phyloP scores from a whole-genome alignment of 2,113 vertebrate genomes.

The Diphyllodes magnificus region DNA sequence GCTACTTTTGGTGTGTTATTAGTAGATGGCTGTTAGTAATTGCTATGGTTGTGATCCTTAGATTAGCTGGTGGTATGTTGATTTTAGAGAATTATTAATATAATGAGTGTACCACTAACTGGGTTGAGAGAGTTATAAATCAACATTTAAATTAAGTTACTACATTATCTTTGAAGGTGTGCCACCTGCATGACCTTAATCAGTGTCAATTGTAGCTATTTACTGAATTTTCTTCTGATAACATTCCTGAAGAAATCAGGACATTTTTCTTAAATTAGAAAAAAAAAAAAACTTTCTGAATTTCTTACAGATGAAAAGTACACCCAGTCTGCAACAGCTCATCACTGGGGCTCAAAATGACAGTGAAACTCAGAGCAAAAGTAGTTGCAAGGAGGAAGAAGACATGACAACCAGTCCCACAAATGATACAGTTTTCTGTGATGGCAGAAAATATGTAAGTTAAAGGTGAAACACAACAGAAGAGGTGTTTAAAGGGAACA shows the following conservation, averaged over 20 bases:
- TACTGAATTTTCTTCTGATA: background rate
- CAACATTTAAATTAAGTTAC: background rate
- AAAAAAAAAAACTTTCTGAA: background rate
- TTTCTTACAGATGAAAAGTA: constrained; percentile 70
- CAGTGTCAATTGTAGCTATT: background rate
- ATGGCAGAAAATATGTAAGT: constrained; percentile 65
- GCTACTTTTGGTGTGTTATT: background rate
- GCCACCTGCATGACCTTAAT: background rate
- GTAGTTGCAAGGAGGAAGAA: constrained; percentile 13
- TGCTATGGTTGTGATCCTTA: background rate
- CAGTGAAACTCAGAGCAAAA: background rate
- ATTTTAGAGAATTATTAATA: background rate
- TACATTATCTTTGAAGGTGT: background rate
- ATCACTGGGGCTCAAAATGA: constrained; percentile 54
- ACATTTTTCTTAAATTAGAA: background rate
- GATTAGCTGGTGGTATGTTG: background rate
- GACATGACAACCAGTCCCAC: background rate
- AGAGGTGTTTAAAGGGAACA: background rate
- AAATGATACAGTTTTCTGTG: constrained; percentile 47
- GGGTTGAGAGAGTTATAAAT: background rate
- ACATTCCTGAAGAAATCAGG: background rate
- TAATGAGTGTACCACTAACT: background rate
- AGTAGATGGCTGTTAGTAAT: background rate
- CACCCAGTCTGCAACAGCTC: constrained; percentile 75
- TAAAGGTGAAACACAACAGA: background rate